Conservation (phyloP, 23 tunicate species). For the Corella eumyota region DNA sequence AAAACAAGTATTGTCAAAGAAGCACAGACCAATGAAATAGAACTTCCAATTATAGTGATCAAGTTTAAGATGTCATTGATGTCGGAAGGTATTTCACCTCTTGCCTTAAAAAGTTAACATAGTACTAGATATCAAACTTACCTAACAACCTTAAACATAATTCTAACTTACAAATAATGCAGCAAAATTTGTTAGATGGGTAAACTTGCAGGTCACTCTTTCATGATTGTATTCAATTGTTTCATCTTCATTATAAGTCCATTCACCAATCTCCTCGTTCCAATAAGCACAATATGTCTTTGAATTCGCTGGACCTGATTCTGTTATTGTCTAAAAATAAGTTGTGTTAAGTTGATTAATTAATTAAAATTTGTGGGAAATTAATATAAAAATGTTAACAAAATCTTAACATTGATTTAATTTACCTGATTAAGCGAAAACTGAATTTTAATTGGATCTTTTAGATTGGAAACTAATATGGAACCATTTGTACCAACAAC, state of each 20-base stretch:
- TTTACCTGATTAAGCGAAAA: slow-evolving; percentile 1
- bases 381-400: too few species aligned
- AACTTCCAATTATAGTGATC: slow-evolving; percentile 13
- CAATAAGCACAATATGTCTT: slow-evolving; percentile 10
- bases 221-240: not conserved
- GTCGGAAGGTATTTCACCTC: too few species aligned
- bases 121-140: not conserved
- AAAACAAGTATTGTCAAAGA: slow-evolving; percentile 3
- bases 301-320: not conserved
- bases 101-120: too few species aligned
- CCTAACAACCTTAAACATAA: not conserved
- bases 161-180: slow-evolving; percentile 5
- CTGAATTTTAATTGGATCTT: slow-evolving; percentile 1
- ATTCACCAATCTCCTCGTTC: slow-evolving; percentile 8
- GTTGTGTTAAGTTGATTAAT: too few species aligned
- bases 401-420: too few species aligned
- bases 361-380: too few species aligned
- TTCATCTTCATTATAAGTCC: slow-evolving; percentile 9
- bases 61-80: too few species aligned
- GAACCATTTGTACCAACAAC: not conserved
- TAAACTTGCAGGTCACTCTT: slow-evolving; percentile 2
- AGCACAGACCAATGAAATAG: slow-evolving; percentile 2
- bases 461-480: not conserved
- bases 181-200: slow-evolving; percentile 27
- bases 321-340: not conserved